A percentile compares a stretch with the other conserved stretches of the same genome.
These are phyloP conservation scores for Pangasianodon hypophthalmus DNA, from an alignment of 2,113 vertebrate species.

Conservation along the genomic window DNA sequence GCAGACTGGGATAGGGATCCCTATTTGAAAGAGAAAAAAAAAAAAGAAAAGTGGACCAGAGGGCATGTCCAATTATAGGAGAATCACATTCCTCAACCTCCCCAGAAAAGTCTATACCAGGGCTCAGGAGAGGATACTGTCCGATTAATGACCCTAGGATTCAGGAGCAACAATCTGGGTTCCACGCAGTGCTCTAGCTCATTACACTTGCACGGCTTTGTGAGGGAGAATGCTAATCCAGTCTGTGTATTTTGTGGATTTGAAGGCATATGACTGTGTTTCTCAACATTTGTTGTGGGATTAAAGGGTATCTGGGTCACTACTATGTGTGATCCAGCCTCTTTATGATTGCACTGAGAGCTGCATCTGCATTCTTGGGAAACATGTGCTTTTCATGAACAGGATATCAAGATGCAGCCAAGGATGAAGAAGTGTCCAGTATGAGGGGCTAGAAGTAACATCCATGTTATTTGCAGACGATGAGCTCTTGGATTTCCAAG, in stretches of 20 bases:
- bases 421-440: not conserved
- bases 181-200: not conserved
- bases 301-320: not conserved
- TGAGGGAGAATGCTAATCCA: not conserved
- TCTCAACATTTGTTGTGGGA: not conserved
- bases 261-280: not conserved
- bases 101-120: not conserved
- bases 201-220: not conserved
- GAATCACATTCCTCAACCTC: not conserved
- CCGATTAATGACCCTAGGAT: not conserved
- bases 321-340: not conserved
- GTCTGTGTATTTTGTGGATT: not conserved
- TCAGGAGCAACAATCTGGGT: not conserved
- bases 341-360: not conserved
- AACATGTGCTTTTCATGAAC: not conserved
- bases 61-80: not conserved
- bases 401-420: not conserved
- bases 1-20: not conserved
- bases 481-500: not conserved
- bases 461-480: not conserved
- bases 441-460: not conserved
- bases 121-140: not conserved
- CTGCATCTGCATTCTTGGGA: not conserved
- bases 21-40: no score
- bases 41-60: not conserved